Conservation (phyloP, 2,113 vertebrate species). For the Macrotis lagotis region DNA sequence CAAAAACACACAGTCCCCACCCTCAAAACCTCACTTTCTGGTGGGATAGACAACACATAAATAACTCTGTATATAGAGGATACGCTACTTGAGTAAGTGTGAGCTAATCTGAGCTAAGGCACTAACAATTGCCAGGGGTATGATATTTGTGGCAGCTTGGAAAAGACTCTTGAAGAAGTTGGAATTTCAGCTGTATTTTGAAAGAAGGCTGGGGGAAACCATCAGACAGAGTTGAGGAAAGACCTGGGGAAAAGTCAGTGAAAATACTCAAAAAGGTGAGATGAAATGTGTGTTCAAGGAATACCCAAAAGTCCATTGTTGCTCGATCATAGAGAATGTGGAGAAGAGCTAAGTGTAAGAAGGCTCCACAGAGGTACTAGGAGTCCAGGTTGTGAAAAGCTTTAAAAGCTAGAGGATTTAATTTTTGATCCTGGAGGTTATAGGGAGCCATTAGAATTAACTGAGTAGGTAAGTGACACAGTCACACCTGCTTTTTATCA, state of each 20-base stretch:
- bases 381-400: not conserved
- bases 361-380: not conserved
- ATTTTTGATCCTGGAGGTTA: not conserved
- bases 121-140: not conserved
- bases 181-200: not conserved
- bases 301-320: not conserved
- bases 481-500: not conserved
- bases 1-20: no score
- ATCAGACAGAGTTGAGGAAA: not conserved
- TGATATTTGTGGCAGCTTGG: not conserved
- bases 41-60: no score
- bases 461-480: not conserved
- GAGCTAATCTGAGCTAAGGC: not conserved
- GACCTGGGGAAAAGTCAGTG: not conserved
- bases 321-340: not conserved
- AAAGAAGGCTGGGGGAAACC: not conserved
- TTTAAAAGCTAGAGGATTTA: not conserved
- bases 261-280: not conserved
- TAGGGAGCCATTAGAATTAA: not conserved
- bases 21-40: no score
- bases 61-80: not conserved
- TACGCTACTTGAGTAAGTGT: not conserved
- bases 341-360: not conserved
- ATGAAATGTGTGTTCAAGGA: not conserved
- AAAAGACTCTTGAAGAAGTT: not conserved